These are phyloP conservation scores for Aplysina aerophoba DNA, from an alignment of 37 sponge, comb jelly and placozoan genomes.

Conservation along the genomic window DNA sequence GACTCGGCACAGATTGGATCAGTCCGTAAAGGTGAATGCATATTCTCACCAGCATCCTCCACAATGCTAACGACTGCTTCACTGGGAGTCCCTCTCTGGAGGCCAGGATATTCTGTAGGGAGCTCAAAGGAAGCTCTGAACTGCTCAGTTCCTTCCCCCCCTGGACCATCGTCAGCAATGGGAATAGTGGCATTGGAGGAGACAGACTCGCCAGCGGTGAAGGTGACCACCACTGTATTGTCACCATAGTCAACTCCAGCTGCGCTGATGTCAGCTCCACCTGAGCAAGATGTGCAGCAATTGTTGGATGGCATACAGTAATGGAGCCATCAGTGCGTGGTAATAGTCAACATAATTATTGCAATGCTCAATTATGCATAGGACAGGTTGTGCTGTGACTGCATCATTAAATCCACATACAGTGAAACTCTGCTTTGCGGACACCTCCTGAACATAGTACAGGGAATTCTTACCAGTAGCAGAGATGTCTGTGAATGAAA, in stretches of 20 bases:
- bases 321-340: too few relatives aligned
- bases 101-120: not conserved
- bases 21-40: too few relatives aligned
- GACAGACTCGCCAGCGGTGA: not conserved
- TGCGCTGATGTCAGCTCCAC: not conserved
- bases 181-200: not conserved
- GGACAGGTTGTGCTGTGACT: too few relatives aligned
- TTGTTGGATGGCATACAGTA: too few relatives aligned
- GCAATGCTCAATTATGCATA: too few relatives aligned
- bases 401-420: too few relatives aligned
- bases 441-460: too few relatives aligned
- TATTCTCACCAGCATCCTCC: not conserved
- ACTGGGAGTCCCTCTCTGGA: not conserved
- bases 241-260: not conserved
- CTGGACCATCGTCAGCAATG: not conserved
- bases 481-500: conserved; percentile 8
- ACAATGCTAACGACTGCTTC: not conserved
- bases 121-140: not conserved
- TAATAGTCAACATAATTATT: too few relatives aligned
- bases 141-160: not conserved
- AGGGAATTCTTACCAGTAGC: not conserved
- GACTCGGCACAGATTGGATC: too few relatives aligned
- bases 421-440: too few relatives aligned
- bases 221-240: not conserved
- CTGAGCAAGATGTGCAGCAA: not conserved